Evolutionary conservation across 2,113 vertebrate genomes (phyloP).

Genomic region (Romanogobio albipinnatus): DNA sequence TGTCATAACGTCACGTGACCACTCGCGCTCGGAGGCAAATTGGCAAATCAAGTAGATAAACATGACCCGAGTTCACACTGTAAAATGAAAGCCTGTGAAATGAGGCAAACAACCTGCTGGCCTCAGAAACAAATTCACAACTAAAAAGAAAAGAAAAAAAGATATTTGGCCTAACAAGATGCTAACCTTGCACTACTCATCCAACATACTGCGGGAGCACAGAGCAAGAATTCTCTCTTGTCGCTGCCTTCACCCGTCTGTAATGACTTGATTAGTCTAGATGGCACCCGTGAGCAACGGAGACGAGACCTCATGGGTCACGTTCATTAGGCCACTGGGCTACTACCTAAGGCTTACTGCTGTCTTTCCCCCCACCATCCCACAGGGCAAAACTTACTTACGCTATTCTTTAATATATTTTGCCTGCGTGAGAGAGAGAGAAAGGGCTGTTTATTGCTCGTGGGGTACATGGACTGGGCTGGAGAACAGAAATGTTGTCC

Average conservation of each 20-base stretch:
- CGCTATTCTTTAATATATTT: conserved; percentile 88
- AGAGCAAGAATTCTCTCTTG: not conserved
- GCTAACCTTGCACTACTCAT: not conserved
- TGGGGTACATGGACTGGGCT: conserved; percentile 75
- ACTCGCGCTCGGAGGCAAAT: conserved; percentile 69
- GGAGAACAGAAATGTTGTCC: conserved; percentile 71
- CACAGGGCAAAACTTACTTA: conserved; percentile 84
- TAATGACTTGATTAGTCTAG: conserved; percentile 89
- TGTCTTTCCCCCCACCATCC: conserved; percentile 84
- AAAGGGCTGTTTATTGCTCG: conserved; percentile 81
- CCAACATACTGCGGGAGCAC: not conserved
- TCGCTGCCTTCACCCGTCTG: conserved; percentile 78
- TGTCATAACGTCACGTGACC: conserved; percentile 85
- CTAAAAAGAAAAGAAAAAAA: not conserved
- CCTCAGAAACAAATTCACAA: conserved; percentile 26
- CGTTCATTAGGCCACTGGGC: conserved; percentile 88
- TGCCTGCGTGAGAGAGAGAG: conserved; percentile 84
- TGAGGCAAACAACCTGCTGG: conserved; percentile 81
- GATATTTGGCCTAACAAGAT: conserved; percentile 14
- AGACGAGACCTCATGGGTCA: conserved; percentile 86
- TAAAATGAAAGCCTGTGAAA: conserved; percentile 81
- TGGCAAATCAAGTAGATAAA: conserved; percentile 83
- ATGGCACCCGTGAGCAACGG: conserved; percentile 88
- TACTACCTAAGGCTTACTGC: conserved; percentile 88
- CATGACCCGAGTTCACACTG: conserved; percentile 81